Base-by-base conservation (phyloP, 2,113 vertebrate genomes). In the Sarotherodon lohbergeri region DNA sequence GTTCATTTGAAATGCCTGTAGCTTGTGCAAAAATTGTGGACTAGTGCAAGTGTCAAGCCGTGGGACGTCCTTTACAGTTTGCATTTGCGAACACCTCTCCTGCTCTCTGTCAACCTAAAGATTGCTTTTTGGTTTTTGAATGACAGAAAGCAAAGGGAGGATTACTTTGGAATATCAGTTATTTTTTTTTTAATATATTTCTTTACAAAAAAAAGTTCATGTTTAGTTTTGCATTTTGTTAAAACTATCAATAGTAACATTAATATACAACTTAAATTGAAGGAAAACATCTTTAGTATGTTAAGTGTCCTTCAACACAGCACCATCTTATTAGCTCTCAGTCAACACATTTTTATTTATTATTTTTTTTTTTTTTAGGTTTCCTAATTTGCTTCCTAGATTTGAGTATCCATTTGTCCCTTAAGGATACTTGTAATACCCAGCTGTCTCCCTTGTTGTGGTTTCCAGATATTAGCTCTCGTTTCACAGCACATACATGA, bases 131-230 rank as follows among this genome's bases (percentile, higher is more conserved):
- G 96, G 96, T 96, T 96, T 95, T 93, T 95, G 88, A 94, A 95
- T 93, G 95, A 96, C 94, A 96, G 95, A 97, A 96, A 97, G 95
- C 93, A 94, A 95, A 93, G 95, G 93, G 93, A 96, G 92, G 95
- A 94, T 95, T 93, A 96, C 96, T 96, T 96, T 97, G 96, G 96
- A 97, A 96, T 97, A 96, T 95, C 95, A 96, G 94, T 95, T 93
- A 61, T 10, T 94, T 94, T 92, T 94, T 92, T 91, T 89, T 91
- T 93, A 93, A 96, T 96, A 96, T 96, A 96, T 95, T 96, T 94
- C 89, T 95, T 96, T 96, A 96, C 91, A 96, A 96, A 96, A 96
- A 73, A 78, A 96, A 95, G 91, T 93, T 96, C 89, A 90, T 83
- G 93, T 95, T 96, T 94, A 95, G 91, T 94, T 96, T 96, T 95